Conservation (phyloP, 2,888 invertebrate genomes). For the Metacarcinus magister region DNA sequence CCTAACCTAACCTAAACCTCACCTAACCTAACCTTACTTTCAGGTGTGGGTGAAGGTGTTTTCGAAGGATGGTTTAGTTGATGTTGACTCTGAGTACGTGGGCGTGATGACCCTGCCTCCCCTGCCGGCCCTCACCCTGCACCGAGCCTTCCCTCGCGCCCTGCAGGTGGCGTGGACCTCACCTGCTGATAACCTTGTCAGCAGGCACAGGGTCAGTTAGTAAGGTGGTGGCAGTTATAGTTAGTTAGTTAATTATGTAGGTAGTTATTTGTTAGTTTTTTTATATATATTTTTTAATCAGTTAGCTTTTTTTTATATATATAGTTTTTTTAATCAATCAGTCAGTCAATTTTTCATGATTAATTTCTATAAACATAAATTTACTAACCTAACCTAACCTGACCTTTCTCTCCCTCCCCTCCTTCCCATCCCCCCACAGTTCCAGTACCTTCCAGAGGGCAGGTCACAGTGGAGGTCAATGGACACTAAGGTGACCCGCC, state of each 20-base stretch:
- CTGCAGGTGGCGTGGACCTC: conserved; percentile 90
- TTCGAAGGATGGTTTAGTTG: conserved; percentile 88
- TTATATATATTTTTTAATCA: no score
- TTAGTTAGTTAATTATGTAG: no score
- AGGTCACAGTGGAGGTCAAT: conserved; percentile 63
- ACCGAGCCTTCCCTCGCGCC: conserved; percentile 87
- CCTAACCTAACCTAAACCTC: neutral
- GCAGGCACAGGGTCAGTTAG: conserved; percentile 77
- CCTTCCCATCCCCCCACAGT: conserved; percentile 63
- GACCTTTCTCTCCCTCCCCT: neutral
- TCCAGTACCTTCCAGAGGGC: conserved; percentile 85
- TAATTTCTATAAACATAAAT: neutral
- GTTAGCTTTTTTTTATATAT: no score
- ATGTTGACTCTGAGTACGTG: conserved; percentile 88
- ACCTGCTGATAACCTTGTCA: conserved; percentile 86
- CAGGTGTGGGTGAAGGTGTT: conserved; percentile 87
- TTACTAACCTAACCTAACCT: neutral
- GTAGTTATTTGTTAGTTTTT: no score
- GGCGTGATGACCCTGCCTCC: conserved; percentile 89
- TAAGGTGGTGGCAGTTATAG: neutral
- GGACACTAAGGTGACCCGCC: conserved; percentile 63
- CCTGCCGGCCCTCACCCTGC: conserved; percentile 88
- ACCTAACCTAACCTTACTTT: neutral
- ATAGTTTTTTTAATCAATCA: neutral
- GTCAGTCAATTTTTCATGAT: neutral